Evolutionary conservation across 92 coral and sea anemone species (phyloP).

Genomic region (Bergia puertoricense): DNA sequence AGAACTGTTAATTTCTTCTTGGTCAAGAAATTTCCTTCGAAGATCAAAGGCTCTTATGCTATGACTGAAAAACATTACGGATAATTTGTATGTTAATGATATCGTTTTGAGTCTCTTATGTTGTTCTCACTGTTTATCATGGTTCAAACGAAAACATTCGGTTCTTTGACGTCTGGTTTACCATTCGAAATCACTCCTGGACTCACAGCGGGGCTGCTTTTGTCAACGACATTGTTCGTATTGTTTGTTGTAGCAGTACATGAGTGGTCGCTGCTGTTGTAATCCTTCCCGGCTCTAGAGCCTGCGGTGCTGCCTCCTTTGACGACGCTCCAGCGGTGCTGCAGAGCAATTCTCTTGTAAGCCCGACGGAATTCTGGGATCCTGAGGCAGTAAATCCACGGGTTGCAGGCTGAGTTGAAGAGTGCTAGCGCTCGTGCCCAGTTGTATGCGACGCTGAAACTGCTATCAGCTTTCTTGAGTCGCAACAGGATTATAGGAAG

Average conservation of each 20-base stretch:
- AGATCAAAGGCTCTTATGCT: too few relatives aligned
- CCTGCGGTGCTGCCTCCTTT: slow-evolving; percentile 45
- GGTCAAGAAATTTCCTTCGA: too few relatives aligned
- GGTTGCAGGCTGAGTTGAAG: slow-evolving; percentile 80
- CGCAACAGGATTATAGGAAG: slow-evolving; percentile 71
- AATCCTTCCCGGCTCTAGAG: slow-evolving; percentile 24
- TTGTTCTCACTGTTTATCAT: neutral
- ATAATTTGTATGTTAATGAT: neutral
- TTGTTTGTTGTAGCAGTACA: slow-evolving; percentile 25
- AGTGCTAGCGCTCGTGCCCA: slow-evolving; percentile 86
- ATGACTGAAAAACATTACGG: neutral
- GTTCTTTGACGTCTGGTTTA: slow-evolving; percentile 2
- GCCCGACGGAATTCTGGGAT: slow-evolving; percentile 76
- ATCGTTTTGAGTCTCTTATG: neutral
- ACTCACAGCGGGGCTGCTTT: neutral
- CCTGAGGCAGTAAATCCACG: slow-evolving; percentile 81
- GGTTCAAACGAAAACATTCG: neutral
- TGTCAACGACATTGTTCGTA: neutral
- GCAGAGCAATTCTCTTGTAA: slow-evolving; percentile 59
- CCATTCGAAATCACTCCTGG: slow-evolving; percentile 21
- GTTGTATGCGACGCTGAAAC: slow-evolving; percentile 73
- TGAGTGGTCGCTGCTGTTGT: slow-evolving; percentile 17
- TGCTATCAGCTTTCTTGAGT: slow-evolving; percentile 50
- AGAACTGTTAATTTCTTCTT: too few relatives aligned
- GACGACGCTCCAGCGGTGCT: slow-evolving; percentile 66